Evolutionary conservation across 2,888 invertebrate genomes (phyloP), one percentile per base, ranked within the genome.

Genomic region (Laspeyria flexula): DNA sequence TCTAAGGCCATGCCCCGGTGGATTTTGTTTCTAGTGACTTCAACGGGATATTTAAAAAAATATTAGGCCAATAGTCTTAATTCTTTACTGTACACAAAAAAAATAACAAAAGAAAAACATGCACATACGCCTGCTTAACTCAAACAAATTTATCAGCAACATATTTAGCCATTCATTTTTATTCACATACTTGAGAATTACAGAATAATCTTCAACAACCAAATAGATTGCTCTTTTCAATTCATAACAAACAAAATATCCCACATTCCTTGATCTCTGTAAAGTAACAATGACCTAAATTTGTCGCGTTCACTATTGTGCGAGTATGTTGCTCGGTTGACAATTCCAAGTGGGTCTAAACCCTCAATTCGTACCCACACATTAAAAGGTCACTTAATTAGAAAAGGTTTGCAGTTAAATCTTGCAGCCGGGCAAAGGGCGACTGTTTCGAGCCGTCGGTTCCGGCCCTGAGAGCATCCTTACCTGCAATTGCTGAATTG

Each of bases 371-470:
- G 43, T 41, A 49, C 50, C 47, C 50, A 62, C 71, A 71, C 65
- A 64, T 75, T 77, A 71, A 74, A 71, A 73, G 77, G 73, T 76
- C 69, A 74, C 70, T 73, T 81, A 82, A 82, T 84, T 81, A 79
- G 67, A 63, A 53, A 66, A 71, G 73, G 70, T 63, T 64, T 48
- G 73, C 69, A 77, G 71, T 82, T 79, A 76, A 83, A 77, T 79
- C 78, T 77, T 77, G 74, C 47, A 73, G 70, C 58, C 74, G 69
- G 65, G 62, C 60, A 70, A 65, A 70, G 68, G 63, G 69, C 16
- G 34, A 7, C 9, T 16, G n/a, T 16, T 16, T 18, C 7, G 34
- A 2, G 18, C 18, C n/a, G 18, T 15, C 34, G 18, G 34, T 34
- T 44, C 13, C 37, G 29, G 43, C 29, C 16, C 11, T 18, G 27